phyloP scores from a whole-genome alignment of 2,888 invertebrate genomes.

The Ormia ochracea region DNA sequence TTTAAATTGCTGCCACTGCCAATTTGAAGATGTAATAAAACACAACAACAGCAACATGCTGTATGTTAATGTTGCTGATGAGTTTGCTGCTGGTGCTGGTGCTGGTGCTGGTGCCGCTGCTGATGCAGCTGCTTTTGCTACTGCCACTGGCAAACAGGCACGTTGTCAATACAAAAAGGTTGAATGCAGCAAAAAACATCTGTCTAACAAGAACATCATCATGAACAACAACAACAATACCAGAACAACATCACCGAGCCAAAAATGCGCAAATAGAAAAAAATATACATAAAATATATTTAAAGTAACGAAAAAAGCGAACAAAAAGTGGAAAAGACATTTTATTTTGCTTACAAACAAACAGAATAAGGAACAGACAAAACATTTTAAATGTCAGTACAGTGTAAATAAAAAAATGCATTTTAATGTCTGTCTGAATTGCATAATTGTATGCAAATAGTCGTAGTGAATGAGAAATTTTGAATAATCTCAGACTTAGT shows the following conservation, averaged over 20 bases:
- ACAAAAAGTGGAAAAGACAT: background rate
- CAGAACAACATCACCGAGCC: slow-evolving; percentile 7
- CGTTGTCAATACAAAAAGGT: slow-evolving; percentile 54
- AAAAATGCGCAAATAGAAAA: slow-evolving; percentile 20
- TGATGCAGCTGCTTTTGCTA: background rate
- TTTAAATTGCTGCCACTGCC: slow-evolving; percentile 73
- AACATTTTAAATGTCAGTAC: slow-evolving; percentile 44
- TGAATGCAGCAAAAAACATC: slow-evolving; percentile 51
- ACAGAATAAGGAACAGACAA: slow-evolving; percentile 48
- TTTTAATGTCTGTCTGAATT: slow-evolving; percentile 23
- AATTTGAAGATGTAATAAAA: slow-evolving; percentile 53
- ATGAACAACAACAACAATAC: too few species aligned
- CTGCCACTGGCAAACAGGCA: slow-evolving; percentile 28
- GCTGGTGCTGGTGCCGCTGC: background rate
- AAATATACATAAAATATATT: background rate
- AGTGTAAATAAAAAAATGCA: slow-evolving; percentile 27
- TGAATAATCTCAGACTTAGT: slow-evolving; percentile 7
- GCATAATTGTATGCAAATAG: slow-evolving; percentile 41
- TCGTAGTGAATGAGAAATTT: slow-evolving; percentile 11
- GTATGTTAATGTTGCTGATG: slow-evolving; percentile 2
- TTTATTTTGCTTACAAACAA: slow-evolving; percentile 29
- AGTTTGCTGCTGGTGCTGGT: background rate
- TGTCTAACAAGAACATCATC: slow-evolving; percentile 44
- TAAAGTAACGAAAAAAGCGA: slow-evolving; percentile 7
- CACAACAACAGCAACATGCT: slow-evolving; percentile 8